Evolutionary conservation across 2,797 vertebrate genomes (phyloP).

Genomic region (Epinephelus awoara): DNA sequence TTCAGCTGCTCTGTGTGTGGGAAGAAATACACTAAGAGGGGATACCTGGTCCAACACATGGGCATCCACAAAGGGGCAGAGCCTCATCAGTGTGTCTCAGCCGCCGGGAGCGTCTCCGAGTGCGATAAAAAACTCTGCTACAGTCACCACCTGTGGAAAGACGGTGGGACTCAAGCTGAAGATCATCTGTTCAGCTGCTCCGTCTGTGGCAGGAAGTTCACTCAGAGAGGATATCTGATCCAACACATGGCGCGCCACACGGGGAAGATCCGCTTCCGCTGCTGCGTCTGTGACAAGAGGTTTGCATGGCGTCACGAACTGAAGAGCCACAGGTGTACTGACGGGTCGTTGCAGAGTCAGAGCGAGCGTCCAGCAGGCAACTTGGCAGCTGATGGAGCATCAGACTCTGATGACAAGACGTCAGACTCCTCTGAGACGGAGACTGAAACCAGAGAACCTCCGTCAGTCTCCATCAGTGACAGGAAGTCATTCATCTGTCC

Average conservation of each 20-base stretch:
- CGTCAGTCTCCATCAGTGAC: neutral
- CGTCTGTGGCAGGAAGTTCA: slow-evolving; percentile 2
- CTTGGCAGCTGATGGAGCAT: neutral
- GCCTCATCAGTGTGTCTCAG: neutral
- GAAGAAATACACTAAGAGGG: neutral
- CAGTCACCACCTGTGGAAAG: neutral
- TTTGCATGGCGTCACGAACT: neutral
- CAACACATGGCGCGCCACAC: slow-evolving; percentile 14
- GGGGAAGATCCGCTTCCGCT: neutral
- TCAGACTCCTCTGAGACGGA: neutral
- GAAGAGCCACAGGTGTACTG: neutral
- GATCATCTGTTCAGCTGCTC: neutral
- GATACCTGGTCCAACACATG: slow-evolving; percentile 18
- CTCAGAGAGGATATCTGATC: slow-evolving; percentile 12
- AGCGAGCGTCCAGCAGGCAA: neutral
- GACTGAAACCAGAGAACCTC: neutral
- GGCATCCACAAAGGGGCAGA: neutral
- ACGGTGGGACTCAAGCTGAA: fast-evolving
- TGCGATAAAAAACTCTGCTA: slow-evolving; percentile 1
- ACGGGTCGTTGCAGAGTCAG: neutral
- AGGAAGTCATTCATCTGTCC: neutral
- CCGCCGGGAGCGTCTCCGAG: neutral
- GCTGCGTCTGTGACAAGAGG: slow-evolving; percentile 11
- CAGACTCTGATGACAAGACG: slow-evolving; percentile 1
- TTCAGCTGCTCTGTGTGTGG: neutral